Evolutionary conservation across 2,113 vertebrate species (phyloP).

Genomic region (Spilogale gracilis): DNA sequence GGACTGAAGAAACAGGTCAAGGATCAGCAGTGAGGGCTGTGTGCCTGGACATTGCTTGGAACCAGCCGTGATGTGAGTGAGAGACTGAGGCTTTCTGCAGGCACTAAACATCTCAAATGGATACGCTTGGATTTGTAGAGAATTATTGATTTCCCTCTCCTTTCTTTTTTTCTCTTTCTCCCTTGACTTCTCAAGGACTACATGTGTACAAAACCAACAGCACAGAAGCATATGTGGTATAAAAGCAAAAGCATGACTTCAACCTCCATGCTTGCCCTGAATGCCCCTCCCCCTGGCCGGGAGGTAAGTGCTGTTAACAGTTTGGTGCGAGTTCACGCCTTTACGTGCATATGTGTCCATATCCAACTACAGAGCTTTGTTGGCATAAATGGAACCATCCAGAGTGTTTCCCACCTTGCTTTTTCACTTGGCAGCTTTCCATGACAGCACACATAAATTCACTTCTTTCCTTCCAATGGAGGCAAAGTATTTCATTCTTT

Average conservation of each 20-base stretch:
- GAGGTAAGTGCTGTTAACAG: background rate
- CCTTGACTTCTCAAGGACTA: background rate
- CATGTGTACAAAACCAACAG: background rate
- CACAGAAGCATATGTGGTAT: background rate
- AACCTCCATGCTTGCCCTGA: background rate
- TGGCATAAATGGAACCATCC: background rate
- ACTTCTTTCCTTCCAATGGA: constrained; percentile 37
- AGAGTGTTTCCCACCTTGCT: constrained; percentile 8
- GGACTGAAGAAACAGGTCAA: background rate
- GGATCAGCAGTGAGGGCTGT: accelerated
- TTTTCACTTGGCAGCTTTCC: constrained; percentile 55
- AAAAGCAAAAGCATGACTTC: background rate
- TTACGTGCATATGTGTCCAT: background rate
- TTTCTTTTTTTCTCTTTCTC: background rate
- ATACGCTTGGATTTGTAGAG: background rate
- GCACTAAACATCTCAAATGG: background rate
- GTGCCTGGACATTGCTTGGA: background rate
- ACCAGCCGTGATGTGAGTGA: background rate
- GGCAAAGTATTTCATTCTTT: background rate
- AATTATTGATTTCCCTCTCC: background rate
- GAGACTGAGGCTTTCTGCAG: background rate
- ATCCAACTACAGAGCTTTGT: background rate
- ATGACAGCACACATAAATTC: constrained; percentile 29
- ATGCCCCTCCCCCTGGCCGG: background rate
- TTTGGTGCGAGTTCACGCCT: background rate